Evolutionary conservation across 2,888 invertebrate genomes (phyloP).

Genomic region (Chalcosyrphus nemorum): DNA sequence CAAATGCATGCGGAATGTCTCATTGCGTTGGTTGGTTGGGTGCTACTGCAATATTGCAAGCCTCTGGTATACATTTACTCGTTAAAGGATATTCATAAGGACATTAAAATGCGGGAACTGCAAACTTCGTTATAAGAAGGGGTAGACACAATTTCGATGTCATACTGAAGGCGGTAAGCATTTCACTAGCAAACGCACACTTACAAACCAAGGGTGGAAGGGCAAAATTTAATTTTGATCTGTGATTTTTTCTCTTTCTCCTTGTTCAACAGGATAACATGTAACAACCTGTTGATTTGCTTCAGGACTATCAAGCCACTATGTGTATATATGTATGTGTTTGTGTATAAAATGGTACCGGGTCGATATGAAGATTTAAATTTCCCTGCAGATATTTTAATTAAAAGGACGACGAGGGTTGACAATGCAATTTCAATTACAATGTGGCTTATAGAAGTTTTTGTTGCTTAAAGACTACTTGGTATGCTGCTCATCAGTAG

Average conservation of each 20-base stretch:
- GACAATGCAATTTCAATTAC: conserved; percentile 9
- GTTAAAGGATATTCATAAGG: conserved; percentile 67
- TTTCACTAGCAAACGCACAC: not conserved
- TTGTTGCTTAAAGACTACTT: not conserved
- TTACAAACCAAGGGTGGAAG: not conserved
- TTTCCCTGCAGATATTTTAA: conserved; percentile 48
- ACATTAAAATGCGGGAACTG: conserved; percentile 63
- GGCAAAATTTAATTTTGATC: conserved; percentile 67
- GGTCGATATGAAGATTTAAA: conserved; percentile 52
- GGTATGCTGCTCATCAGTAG: not conserved
- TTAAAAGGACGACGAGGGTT: conserved; percentile 34
- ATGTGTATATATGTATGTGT: not conserved
- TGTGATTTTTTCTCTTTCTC: conserved; percentile 31
- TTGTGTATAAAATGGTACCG: not conserved
- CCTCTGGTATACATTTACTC: conserved; percentile 58
- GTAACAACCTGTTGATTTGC: conserved; percentile 49
- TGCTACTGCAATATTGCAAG: conserved; percentile 41
- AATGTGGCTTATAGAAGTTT: not conserved
- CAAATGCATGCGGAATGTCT: conserved; percentile 41
- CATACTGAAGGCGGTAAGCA: conserved; percentile 1
- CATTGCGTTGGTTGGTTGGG: not conserved
- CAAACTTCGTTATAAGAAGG: conserved; percentile 37
- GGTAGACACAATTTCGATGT: conserved; percentile 56
- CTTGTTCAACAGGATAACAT: conserved; percentile 38
- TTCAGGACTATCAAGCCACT: not conserved